Evolutionary conservation across 1,140 invertebrate genomes (phyloP), one percentile per base, ranked within the genome.

Genomic region (Spodoptera litura): DNA sequence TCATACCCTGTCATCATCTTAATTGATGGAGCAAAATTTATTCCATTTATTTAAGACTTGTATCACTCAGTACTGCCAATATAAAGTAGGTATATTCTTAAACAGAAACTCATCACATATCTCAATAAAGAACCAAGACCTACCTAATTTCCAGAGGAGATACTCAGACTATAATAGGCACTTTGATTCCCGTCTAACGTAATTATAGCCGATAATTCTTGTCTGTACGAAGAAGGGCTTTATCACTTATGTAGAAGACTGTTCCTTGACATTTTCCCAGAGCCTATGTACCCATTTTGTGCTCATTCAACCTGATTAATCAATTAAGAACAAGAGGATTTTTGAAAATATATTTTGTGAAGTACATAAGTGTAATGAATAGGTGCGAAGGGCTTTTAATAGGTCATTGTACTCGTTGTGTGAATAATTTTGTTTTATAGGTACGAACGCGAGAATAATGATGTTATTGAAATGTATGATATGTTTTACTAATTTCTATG

Each of bases 181-280:
- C 62, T 66, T 49, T 49, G 62, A 66, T 66, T 66, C 62, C 15
- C 62, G 11, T 49, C 15, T 66, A 66, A 66, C 38, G 20, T 66
- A 66, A 66, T 66, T 66, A 66, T 66, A 49, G 20, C 35, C 62
- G 62, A 66, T 66, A 66, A 66, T 66, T 49, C 62, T 38, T 13
- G 10, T 38, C n/a, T 64, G 35, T 8, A 11, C 38, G 62, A 5
- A 66, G 62, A 66, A 49, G 62, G 61, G 61, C 44, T 13, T n/a
- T 38, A 20, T 8, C 62, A 49, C 62, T 66, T 66, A 66, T 66
- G 38, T 38, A 66, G 62, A 49, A 15, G n/a, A 27, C 13, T 58
- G 58, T 20, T 49, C 38, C 62, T 66, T 49, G 62, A 66, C 62
- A 49, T 66, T 49, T 66, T 20, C 11, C 11, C 62, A 25, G 44